A percentile compares a stretch with the other conserved stretches of the same genome.
phyloP scores from a whole-genome alignment of 2,888 invertebrate genomes.

The Acleris laterana region DNA sequence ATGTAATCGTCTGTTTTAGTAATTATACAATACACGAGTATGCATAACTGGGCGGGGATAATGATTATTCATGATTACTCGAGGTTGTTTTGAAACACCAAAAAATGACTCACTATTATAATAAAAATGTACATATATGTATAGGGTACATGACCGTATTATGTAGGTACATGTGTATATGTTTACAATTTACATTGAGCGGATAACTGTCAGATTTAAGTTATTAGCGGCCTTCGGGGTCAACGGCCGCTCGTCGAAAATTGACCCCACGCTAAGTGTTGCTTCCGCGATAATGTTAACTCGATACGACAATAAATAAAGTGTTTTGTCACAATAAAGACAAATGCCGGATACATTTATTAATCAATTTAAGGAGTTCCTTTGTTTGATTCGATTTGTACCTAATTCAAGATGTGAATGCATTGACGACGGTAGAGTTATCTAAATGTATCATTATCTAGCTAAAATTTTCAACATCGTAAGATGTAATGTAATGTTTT shows the following conservation, averaged over 20 bases:
- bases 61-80: too few relatives aligned
- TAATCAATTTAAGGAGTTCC: background rate
- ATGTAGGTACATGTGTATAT: background rate
- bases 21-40: too few relatives aligned
- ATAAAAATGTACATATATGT: background rate
- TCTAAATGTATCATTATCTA: too few relatives aligned
- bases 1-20: too few relatives aligned
- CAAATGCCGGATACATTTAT: slow-evolving; percentile 28
- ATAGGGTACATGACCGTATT: background rate
- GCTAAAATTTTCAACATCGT: too few relatives aligned
- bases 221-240: slow-evolving; percentile 31
- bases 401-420: too few relatives aligned
- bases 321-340: slow-evolving; percentile 27
- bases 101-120: background rate
- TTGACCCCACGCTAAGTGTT: slow-evolving; percentile 34
- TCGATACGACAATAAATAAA: slow-evolving; percentile 27
- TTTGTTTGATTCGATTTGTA: background rate
- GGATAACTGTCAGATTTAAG: slow-evolving; percentile 30
- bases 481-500: too few relatives aligned
- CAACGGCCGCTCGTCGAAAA: slow-evolving; percentile 29
- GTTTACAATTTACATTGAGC: slow-evolving; percentile 16
- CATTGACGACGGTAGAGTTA: too few relatives aligned
- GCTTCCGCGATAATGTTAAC: slow-evolving; percentile 37
- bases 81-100: too few relatives aligned
- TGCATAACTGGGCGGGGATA: too few relatives aligned